Percentiles rank a stretch among this genome's conserved stretches.
phyloP scores from a whole-genome alignment of 2,888 invertebrate genomes.

The Pyralis farinalis region DNA sequence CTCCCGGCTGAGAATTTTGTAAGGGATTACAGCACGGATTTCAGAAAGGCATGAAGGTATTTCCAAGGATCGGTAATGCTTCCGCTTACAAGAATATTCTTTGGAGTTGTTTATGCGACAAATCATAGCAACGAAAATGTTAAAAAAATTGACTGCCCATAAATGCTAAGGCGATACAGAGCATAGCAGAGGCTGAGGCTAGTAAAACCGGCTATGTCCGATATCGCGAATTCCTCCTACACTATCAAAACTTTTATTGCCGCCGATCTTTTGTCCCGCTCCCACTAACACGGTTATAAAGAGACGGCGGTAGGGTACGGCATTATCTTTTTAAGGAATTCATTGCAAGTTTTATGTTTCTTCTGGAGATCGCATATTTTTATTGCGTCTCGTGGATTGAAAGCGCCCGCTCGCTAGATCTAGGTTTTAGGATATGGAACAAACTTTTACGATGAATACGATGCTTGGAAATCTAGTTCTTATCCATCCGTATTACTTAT shows the following conservation, averaged over 20 bases:
- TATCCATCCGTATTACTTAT: not conserved
- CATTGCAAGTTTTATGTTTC: conserved; percentile 72
- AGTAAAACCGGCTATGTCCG: conserved; percentile 70
- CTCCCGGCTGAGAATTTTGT: too few relatives aligned
- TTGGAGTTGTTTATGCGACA: too few relatives aligned
- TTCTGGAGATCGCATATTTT: conserved; percentile 73
- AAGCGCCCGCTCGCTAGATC: conserved; percentile 42
- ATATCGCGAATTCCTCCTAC: conserved; percentile 69
- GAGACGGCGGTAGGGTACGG: conserved; percentile 51
- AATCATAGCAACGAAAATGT: too few relatives aligned
- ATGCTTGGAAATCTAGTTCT: not conserved
- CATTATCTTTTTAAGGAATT: conserved; percentile 77
- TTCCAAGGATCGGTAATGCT: too few relatives aligned
- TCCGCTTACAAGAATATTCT: too few relatives aligned
- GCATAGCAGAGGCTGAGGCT: conserved; percentile 27
- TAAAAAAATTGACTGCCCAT: conserved; percentile 61
- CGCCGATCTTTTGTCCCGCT: conserved; percentile 60
- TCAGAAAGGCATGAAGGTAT: too few relatives aligned
- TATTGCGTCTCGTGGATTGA: conserved; percentile 71
- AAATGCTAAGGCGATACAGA: conserved; percentile 66
- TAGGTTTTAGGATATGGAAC: conserved; percentile 30
- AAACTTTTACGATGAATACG: not conserved
- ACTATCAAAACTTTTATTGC: conserved; percentile 78
- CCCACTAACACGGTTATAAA: conserved; percentile 56
- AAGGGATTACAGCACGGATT: too few relatives aligned